These are phyloP conservation scores for Zosterops lateralis DNA, from an alignment of 2,113 vertebrate species.

Conservation along the genomic window DNA sequence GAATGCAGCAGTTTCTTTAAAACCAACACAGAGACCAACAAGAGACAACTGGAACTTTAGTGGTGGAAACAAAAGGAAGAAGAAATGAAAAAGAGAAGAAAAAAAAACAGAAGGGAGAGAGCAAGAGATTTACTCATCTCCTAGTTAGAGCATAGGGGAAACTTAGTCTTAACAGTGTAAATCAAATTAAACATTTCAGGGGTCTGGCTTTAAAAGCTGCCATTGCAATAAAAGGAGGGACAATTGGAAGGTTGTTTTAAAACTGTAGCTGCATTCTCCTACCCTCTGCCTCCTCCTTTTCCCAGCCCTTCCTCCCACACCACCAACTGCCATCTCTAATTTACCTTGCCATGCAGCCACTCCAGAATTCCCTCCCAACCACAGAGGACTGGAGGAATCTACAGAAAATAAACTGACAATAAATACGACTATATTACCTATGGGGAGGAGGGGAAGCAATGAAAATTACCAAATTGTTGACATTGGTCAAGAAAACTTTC, in stretches of 20 bases:
- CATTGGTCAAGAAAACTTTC: constrained; percentile 45
- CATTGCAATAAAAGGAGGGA: constrained; percentile 17
- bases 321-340: constrained; percentile 54
- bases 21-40: constrained; percentile 34
- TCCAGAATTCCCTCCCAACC: constrained; percentile 40
- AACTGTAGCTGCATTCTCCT: constrained; percentile 19
- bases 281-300: background rate
- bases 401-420: constrained; percentile 62
- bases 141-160: constrained; percentile 70
- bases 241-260: constrained; percentile 65
- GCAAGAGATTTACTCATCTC: background rate
- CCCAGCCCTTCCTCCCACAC: background rate
- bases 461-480: constrained; percentile 57
- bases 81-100: background rate
- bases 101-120: background rate
- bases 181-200: constrained; percentile 31
- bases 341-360: constrained; percentile 70
- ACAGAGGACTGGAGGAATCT: constrained; percentile 42
- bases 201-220: constrained; percentile 33
- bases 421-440: constrained; percentile 37
- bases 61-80: background rate
- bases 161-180: constrained; percentile 55
- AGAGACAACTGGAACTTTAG: constrained; percentile 35
- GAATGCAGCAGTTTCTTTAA: constrained; percentile 64
- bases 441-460: constrained; percentile 2